Conservation (phyloP, 2,888 invertebrate species). For the Biston betularia region DNA sequence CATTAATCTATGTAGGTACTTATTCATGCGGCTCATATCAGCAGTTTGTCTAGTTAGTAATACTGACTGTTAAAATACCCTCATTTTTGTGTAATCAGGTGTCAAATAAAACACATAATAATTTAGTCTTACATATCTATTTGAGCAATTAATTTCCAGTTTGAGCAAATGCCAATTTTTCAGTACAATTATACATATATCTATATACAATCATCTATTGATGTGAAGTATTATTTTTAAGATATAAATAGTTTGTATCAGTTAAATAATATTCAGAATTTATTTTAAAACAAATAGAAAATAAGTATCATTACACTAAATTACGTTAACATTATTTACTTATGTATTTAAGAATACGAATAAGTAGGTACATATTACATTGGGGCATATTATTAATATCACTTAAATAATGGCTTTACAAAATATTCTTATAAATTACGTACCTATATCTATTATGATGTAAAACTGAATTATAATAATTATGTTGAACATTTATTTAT, state of each 20-base stretch:
- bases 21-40: no score
- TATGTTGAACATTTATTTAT: neutral
- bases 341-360: neutral
- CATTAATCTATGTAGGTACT: no score
- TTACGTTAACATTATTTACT: neutral
- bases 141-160: slow-evolving; percentile 27
- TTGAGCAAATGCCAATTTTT: slow-evolving; percentile 17
- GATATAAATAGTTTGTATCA: neutral
- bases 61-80: no score
- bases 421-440: slow-evolving; percentile 7
- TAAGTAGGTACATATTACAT: neutral
- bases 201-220: neutral
- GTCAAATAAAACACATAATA: neutral
- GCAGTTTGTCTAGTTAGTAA: no score
- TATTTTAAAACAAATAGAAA: no score
- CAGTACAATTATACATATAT: neutral
- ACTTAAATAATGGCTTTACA: slow-evolving; percentile 12
- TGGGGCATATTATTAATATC: slow-evolving; percentile 7
- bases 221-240: neutral
- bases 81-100: no score
- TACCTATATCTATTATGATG: neutral
- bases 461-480: no score
- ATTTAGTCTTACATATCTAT: slow-evolving; percentile 2
- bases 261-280: neutral
- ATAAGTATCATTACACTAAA: neutral